These are phyloP conservation scores for Psilanteris sp. DNA, from an alignment of 1,140 invertebrate species.

Conservation along the genomic window DNA sequence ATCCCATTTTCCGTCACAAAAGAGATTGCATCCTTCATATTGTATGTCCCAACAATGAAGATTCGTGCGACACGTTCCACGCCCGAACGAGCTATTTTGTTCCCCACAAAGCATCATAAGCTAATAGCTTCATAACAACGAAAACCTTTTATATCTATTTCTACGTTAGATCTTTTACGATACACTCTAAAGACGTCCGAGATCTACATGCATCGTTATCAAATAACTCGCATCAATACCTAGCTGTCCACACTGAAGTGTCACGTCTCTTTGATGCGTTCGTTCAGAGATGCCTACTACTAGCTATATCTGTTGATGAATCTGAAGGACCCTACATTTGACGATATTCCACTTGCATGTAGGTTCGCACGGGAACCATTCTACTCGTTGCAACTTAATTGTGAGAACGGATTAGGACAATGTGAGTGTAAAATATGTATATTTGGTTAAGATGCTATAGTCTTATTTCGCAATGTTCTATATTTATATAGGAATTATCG, in stretches of 20 bases:
- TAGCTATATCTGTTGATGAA: conserved; percentile 27
- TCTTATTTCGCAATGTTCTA: no score
- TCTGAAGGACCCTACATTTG: conserved; percentile 55
- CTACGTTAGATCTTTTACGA: conserved; percentile 22
- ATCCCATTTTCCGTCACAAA: conserved; percentile 53
- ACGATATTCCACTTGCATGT: conserved; percentile 19
- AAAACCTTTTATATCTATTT: conserved; percentile 44
- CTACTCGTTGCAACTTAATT: conserved; percentile 39
- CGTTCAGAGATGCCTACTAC: conserved; percentile 24
- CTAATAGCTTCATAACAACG: conserved; percentile 48
- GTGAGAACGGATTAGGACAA: no score
- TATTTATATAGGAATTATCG: no score
- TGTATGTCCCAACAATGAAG: conserved; percentile 46
- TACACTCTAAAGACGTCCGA: conserved; percentile 9
- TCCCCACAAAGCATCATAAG: conserved; percentile 50
- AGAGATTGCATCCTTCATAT: conserved; percentile 54
- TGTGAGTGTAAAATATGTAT: no score
- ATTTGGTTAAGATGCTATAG: no score
- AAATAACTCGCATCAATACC: conserved; percentile 56
- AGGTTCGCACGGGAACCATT: conserved; percentile 38
- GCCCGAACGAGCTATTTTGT: conserved; percentile 51
- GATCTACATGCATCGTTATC: conserved; percentile 48
- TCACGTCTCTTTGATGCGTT: conserved; percentile 52
- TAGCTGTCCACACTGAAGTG: conserved; percentile 39
- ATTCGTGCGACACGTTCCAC: conserved; percentile 40